A percentile compares a stretch with the other conserved stretches of the same genome.
These are phyloP conservation scores for Leucania comma DNA, from an alignment of 2,888 invertebrate genomes.

Conservation along the genomic window DNA sequence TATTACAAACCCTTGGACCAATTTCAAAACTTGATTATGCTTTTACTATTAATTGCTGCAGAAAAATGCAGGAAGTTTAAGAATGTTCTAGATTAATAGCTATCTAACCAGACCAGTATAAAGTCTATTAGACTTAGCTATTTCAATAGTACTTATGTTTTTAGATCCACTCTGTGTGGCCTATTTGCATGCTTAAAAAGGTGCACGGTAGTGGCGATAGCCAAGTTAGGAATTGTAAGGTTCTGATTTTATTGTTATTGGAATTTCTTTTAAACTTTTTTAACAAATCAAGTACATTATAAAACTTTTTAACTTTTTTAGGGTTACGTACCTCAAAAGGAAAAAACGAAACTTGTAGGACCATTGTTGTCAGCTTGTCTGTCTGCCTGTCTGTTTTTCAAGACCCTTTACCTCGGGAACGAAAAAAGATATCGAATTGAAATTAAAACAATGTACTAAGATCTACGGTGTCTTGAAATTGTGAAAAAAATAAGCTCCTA, in stretches of 20 bases:
- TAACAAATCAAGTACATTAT: too few relatives aligned
- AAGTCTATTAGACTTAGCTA: slow-evolving; percentile 31
- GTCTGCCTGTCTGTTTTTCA: too few relatives aligned
- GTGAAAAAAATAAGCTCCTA: too few relatives aligned
- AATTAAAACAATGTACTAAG: too few relatives aligned
- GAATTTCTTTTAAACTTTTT: neutral
- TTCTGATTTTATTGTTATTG: slow-evolving; percentile 10
- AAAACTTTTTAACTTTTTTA: too few relatives aligned
- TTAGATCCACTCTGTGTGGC: slow-evolving; percentile 56
- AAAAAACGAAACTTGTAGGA: too few relatives aligned
- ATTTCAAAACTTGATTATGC: slow-evolving; percentile 18
- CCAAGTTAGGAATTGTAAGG: slow-evolving; percentile 12
- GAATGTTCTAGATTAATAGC: slow-evolving; percentile 35
- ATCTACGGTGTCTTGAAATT: too few relatives aligned
- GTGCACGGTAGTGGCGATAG: neutral
- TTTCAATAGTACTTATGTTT: slow-evolving; percentile 52
- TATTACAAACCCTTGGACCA: slow-evolving; percentile 4
- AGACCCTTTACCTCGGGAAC: too few relatives aligned
- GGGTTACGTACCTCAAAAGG: too few relatives aligned
- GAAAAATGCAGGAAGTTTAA: slow-evolving; percentile 48
- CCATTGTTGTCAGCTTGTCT: too few relatives aligned
- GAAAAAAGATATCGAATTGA: too few relatives aligned
- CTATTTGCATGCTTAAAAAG: slow-evolving; percentile 57
- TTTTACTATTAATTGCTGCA: neutral
- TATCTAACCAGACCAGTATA: slow-evolving; percentile 35